Evolutionary conservation across 2,797 vertebrate genomes (phyloP).

Genomic region (Sparus aurata): DNA sequence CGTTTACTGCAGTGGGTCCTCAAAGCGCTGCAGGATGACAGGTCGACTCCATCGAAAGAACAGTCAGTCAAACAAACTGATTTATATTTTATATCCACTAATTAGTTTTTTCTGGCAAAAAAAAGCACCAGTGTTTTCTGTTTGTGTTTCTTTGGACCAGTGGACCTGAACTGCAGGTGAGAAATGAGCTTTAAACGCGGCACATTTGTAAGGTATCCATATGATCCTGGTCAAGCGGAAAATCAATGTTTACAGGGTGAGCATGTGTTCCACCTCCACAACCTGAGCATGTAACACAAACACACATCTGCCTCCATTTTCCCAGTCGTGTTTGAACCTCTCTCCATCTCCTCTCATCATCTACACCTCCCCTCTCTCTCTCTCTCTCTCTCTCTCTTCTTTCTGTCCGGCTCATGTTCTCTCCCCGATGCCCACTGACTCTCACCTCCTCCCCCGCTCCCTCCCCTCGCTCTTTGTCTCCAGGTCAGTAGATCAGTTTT

Average conservation of each 20-base stretch:
- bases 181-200: slow-evolving; percentile 23
- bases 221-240: slow-evolving; percentile 57
- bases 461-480: slow-evolving; percentile 57
- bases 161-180: slow-evolving; percentile 1
- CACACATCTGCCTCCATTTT: slow-evolving; percentile 51
- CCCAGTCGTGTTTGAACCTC: slow-evolving; percentile 31
- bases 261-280: slow-evolving; percentile 53
- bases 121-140: not conserved
- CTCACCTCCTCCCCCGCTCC: slow-evolving; percentile 18
- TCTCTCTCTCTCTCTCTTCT: slow-evolving; percentile 24
- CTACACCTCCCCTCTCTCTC: slow-evolving; percentile 13
- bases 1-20: not conserved
- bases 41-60: not conserved
- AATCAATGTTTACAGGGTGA: slow-evolving; percentile 72
- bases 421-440: slow-evolving; percentile 59
- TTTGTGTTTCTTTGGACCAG: not conserved
- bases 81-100: too few relatives aligned
- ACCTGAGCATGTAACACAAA: slow-evolving; percentile 40
- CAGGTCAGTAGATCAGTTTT: slow-evolving; percentile 80
- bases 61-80: not conserved
- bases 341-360: slow-evolving; percentile 32
- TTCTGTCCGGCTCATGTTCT: slow-evolving; percentile 56
- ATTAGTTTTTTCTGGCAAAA: too few relatives aligned
- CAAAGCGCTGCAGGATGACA: not conserved
- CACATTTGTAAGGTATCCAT: slow-evolving; percentile 36